Percentiles rank a stretch among this genome's conserved stretches.
These are phyloP conservation scores for Leptatherina wallacei DNA, from an alignment of 2,797 vertebrate species.

Conservation along the genomic window DNA sequence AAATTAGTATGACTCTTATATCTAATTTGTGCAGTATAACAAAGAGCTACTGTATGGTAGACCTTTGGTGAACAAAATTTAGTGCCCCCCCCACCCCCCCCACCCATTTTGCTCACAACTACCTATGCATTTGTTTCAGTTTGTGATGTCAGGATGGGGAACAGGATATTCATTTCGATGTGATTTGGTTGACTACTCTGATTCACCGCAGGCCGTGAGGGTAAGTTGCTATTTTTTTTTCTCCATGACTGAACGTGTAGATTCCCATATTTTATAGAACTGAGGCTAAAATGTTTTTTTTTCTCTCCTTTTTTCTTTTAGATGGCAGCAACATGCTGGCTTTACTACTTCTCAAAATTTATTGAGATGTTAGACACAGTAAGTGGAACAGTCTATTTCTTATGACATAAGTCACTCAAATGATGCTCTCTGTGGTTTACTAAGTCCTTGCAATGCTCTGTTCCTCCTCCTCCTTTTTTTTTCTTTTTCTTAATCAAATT, in stretches of 20 bases:
- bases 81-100: too few relatives aligned
- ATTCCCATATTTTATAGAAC: not conserved
- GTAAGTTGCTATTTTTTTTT: conserved; percentile 78
- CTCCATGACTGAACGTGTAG: not conserved
- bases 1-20: not conserved
- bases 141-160: conserved; percentile 98
- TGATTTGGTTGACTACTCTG: conserved; percentile 92
- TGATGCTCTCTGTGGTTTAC: not conserved
- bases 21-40: not conserved
- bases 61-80: not conserved
- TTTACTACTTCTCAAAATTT: conserved; percentile 98
- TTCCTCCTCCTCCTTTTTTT: too few relatives aligned
- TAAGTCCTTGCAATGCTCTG: not conserved
- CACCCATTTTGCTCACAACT: not conserved
- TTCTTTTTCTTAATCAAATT: not conserved
- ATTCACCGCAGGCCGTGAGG: conserved; percentile 88
- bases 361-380: conserved; percentile 97
- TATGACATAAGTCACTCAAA: not conserved
- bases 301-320: conserved; percentile 65
- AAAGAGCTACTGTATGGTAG: not conserved
- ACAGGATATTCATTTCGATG: conserved; percentile 93
- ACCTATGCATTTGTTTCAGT: conserved; percentile 75
- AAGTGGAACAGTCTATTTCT: conserved; percentile 72
- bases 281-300: not conserved
- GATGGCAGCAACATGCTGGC: conserved; percentile 95